Evolutionary conservation across 2,113 vertebrate species (phyloP), one percentile per base, ranked within the genome.

Genomic region (Poeciliopsis turrubarensis): DNA sequence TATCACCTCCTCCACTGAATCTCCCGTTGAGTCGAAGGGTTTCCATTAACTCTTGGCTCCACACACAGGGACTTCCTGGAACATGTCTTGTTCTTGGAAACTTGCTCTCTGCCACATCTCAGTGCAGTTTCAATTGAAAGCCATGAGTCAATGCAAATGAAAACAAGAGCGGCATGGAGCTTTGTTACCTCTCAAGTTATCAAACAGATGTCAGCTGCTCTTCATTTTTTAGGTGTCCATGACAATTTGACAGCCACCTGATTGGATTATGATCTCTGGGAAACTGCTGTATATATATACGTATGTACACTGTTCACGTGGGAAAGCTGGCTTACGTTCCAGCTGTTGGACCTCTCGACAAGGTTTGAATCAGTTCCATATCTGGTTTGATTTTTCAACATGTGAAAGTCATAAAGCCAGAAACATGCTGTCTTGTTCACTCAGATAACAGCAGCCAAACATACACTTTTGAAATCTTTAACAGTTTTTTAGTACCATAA

Each of bases 11-110:
- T 71, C 54, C 57, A 4, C 65, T 82, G 65, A 77, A 67, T 63
- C 41, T 80, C 80, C 75, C 66, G 74, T 65, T n/a, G 77, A 82
- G 79, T 74, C 79, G 81, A 85, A 87, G 83, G 84, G 84, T 88
- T 89, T 88, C 82, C 84, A 83, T 91, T 85, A 88, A 85, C 73
- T 64, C 82, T 91, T 92, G 92, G 90, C 91, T 88, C 57, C 67
- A 70, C 44, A 39, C 0, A 41, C 54, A 66, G 88, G 87, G 90
- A 86, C 86, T 92, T 93, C 89, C 90, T 86, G 44, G 73, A 81
- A 60, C 65, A 27, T 68, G 44, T 65, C 75, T 80, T 73, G 67
- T 75, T 82, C 63, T 82, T 81, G 84, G 67, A 80, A 73, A 57
- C 54, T 65, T 19, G 39, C 30, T 78, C 73, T 75, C 22, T 82